Conservation (phyloP, 2,113 vertebrate species). For the Pica pica region DNA sequence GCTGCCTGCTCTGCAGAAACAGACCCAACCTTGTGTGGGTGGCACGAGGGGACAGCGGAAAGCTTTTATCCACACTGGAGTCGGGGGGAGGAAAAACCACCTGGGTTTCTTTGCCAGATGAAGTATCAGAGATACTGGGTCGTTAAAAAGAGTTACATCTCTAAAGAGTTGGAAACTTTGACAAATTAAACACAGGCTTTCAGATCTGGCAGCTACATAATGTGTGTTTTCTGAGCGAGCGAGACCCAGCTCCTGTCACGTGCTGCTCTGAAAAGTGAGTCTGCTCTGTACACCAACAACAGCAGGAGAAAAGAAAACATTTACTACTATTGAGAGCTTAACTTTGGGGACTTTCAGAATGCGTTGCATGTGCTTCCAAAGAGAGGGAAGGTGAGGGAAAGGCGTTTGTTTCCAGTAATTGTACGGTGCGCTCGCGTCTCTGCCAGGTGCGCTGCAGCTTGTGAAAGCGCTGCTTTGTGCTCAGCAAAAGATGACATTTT, state of each 20-base stretch:
- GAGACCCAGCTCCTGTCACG: background rate
- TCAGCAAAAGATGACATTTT: constrained; percentile 46
- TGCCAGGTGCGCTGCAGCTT: constrained; percentile 34
- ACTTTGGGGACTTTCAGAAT: background rate
- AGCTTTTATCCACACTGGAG: background rate
- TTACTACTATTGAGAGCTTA: background rate
- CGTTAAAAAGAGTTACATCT: background rate
- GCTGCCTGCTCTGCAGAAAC: background rate
- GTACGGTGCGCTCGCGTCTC: background rate
- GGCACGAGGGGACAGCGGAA: background rate
- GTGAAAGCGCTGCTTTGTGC: constrained; percentile 45
- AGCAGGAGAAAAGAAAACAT: constrained; percentile 26
- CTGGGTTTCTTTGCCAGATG: constrained; percentile 10
- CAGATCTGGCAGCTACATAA: constrained; percentile 19
- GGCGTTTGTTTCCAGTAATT: constrained; percentile 30
- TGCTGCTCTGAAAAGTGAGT: constrained; percentile 12
- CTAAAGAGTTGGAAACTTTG: constrained; percentile 3
- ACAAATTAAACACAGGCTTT: constrained; percentile 36
- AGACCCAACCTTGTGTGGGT: background rate
- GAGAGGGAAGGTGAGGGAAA: constrained; percentile 24
- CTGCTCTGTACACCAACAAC: constrained; percentile 28
- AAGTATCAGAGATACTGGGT: background rate
- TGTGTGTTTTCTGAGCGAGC: background rate
- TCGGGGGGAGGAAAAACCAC: background rate
- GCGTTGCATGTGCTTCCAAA: background rate